Base-by-base conservation (phyloP, 1,140 invertebrate species). In the Sitobion miscanthi region DNA sequence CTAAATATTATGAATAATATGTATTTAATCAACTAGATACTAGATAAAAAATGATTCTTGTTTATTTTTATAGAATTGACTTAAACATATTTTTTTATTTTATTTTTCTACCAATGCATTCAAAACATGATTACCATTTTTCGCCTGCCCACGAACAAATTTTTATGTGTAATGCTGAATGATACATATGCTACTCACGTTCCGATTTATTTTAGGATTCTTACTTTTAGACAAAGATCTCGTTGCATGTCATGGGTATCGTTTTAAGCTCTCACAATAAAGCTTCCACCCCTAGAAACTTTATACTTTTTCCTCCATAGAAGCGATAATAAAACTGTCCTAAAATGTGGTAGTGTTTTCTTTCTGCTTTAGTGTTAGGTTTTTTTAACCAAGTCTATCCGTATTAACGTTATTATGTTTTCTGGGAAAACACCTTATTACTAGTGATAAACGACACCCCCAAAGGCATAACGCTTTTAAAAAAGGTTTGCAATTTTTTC, bases 381-480 rank as follows among this genome's bases (percentile, higher is more conserved):
- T 93, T 85, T 86, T 93, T 85, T 85, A 52, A 54, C 49, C 91
- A 83, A 83, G 47, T 45, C 77, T 85, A 52, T 83, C 69, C 47
- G 91, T 92, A 92, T 92, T 93, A 93, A 93, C 82, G 49, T 92
- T 86, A 93, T 93, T 93, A 93, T 83, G 35, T 85, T 85, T 85
- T 85, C 52, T 69, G 49, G 62, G 69, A 62, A 83, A 54, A 93
- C 91, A 86, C 91, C 91, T 93, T 93, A 93, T 93, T 93, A 93
- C 91, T 86, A 57, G 91, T 93, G 91, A 93, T 93, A 93, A 93
- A 93, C 91, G 82, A 93, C 91, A 38, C 77, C 91, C n/a, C 49
- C 77, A 30, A 77, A 86, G 91, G 82, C 91, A 86, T 92, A 85
- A 57, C 52, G 38, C 91, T 85, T 86, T 86, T 23, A 86, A 93